These are phyloP conservation scores for Wiebesia pumilae DNA, from an alignment of 1,140 invertebrate genomes.

Conservation along the genomic window DNA sequence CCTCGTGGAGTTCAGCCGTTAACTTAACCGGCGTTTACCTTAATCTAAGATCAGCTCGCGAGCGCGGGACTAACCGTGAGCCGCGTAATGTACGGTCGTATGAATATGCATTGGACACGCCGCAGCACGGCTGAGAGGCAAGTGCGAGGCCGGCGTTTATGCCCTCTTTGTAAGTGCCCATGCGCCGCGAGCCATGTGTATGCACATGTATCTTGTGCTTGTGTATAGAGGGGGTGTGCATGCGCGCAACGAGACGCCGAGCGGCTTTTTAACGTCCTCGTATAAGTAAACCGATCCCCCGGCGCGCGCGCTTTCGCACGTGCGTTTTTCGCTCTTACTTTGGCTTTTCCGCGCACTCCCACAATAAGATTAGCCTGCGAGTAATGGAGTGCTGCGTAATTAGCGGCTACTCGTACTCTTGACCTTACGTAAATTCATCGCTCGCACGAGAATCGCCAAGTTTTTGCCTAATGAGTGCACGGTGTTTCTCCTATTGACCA, in stretches of 20 bases:
- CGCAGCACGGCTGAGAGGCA: slow-evolving; percentile 54
- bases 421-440: not conserved
- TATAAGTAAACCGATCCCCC: not conserved
- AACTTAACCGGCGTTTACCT: slow-evolving; percentile 77
- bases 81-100: slow-evolving; percentile 73
- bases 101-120: slow-evolving; percentile 76
- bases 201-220: no score
- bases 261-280: slow-evolving; percentile 13
- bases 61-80: slow-evolving; percentile 57
- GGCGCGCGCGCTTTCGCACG: not conserved
- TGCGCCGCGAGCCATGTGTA: slow-evolving; percentile 58
- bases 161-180: slow-evolving; percentile 55
- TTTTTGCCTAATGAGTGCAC: not conserved
- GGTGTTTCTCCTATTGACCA: not conserved
- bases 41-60: slow-evolving; percentile 74
- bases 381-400: not conserved
- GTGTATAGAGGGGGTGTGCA: not conserved
- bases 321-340: not conserved
- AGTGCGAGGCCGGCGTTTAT: slow-evolving; percentile 52
- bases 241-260: not conserved
- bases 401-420: not conserved
- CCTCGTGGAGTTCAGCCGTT: slow-evolving; percentile 74
- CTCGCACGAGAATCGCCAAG: no score
- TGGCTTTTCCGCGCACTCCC: not conserved
- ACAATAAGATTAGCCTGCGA: not conserved